Percentiles rank a stretch among this genome's conserved stretches.
phyloP scores from a whole-genome alignment of 2,888 invertebrate species.

The Parelbella ahira region DNA sequence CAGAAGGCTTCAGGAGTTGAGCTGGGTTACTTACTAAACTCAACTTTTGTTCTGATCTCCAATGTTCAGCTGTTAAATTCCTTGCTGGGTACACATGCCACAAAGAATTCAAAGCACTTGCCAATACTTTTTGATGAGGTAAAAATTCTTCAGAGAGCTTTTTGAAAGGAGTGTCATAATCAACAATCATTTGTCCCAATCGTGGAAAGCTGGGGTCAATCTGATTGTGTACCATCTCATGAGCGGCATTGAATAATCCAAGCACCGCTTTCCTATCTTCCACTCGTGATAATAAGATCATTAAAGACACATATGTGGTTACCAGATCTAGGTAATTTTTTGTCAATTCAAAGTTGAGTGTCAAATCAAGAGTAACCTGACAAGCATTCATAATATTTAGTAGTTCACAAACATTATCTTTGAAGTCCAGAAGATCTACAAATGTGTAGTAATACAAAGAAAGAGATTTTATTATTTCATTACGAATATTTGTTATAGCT shows the following conservation, averaged over 20 bases:
- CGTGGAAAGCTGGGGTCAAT: slow-evolving; percentile 96
- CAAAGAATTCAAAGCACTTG: slow-evolving; percentile 92
- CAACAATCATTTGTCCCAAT: slow-evolving; percentile 97
- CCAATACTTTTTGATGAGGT: slow-evolving; percentile 93
- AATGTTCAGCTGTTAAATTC: slow-evolving; percentile 95
- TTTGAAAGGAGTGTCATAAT: slow-evolving; percentile 97
- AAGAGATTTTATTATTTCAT: slow-evolving; percentile 97
- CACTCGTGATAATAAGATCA: slow-evolving; percentile 98
- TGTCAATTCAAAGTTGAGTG: slow-evolving; percentile 97
- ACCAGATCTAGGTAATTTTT: slow-evolving; percentile 97
- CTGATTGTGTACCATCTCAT: slow-evolving; percentile 96
- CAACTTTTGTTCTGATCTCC: slow-evolving; percentile 95
- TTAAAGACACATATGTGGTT: slow-evolving; percentile 94
- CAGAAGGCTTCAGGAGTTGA: slow-evolving; percentile 95
- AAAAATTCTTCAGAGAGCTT: slow-evolving; percentile 98
- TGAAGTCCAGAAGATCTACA: slow-evolving; percentile 98
- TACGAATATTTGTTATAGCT: slow-evolving; percentile 91
- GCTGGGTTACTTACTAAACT: slow-evolving; percentile 97
- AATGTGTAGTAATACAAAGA: slow-evolving; percentile 99
- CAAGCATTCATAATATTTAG: slow-evolving; percentile 98
- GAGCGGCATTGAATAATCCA: slow-evolving; percentile 98
- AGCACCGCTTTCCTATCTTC: slow-evolving; percentile 98
- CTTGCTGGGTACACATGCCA: slow-evolving; percentile 92
- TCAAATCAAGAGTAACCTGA: slow-evolving; percentile 96
- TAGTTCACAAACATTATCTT: slow-evolving; percentile 95